phyloP scores from a whole-genome alignment of 2,888 invertebrate species.

The Lycophotia porphyrea region DNA sequence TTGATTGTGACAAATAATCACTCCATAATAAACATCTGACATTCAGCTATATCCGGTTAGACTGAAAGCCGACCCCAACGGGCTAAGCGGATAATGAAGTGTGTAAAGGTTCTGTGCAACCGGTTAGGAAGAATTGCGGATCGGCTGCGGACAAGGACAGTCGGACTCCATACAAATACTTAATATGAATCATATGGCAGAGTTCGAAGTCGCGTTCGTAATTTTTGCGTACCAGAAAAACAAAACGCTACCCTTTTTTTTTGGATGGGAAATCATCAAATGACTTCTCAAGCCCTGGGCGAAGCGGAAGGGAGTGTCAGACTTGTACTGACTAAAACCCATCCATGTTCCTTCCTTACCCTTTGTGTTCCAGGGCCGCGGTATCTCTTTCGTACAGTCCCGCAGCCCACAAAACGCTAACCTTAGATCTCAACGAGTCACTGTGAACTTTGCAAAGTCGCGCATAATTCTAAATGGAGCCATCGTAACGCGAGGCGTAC shows the following conservation, averaged over 20 bases:
- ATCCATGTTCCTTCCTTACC: no score
- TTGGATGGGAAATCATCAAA: no score
- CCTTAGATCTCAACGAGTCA: background rate
- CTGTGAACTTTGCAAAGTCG: slow-evolving; percentile 43
- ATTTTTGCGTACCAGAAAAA: background rate
- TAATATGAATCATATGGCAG: background rate
- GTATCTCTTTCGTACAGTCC: no score
- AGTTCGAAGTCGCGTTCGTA: background rate
- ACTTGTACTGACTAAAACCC: no score
- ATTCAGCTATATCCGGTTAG: background rate
- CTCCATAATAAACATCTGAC: background rate
- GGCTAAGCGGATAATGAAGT: no score
- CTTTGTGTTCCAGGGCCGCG: no score
- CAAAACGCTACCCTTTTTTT: background rate
- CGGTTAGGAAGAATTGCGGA: no score
- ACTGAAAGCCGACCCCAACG: background rate
- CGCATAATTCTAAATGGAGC: slow-evolving; percentile 59
- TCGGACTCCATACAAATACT: background rate
- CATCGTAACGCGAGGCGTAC: slow-evolving; percentile 64
- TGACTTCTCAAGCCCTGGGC: no score
- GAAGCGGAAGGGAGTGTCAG: no score
- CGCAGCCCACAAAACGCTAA: background rate
- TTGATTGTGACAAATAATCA: no score
- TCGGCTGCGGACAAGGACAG: no score
- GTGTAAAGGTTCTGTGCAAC: no score